A percentile compares a stretch with the other conserved stretches of the same genome.
These are phyloP conservation scores for Nephila pilipes DNA, from an alignment of 1,140 invertebrate species.

Conservation along the genomic window DNA sequence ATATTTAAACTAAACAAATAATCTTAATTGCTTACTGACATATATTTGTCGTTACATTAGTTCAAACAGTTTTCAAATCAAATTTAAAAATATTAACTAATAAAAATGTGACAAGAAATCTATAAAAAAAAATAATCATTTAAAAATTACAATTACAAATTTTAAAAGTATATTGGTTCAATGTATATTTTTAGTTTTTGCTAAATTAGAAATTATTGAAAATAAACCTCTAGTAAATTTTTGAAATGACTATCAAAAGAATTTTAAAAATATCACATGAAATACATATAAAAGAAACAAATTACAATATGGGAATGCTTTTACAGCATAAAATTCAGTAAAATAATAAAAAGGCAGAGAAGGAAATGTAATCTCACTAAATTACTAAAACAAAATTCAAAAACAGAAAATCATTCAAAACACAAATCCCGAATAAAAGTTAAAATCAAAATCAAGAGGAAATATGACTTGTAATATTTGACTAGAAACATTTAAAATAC, in stretches of 20 bases:
- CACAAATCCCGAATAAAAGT: background rate
- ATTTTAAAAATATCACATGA: constrained; percentile 10
- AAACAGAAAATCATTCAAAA: background rate
- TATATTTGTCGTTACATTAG: too few relatives aligned
- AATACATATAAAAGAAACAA: background rate
- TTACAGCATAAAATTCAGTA: background rate
- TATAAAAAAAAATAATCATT: too few relatives aligned
- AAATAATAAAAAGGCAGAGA: background rate
- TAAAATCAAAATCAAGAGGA: background rate
- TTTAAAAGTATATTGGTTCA: too few relatives aligned
- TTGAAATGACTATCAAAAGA: background rate
- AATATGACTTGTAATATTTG: background rate
- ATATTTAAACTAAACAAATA: too few relatives aligned
- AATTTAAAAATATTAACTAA: too few relatives aligned
- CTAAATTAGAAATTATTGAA: background rate
- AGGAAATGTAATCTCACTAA: background rate
- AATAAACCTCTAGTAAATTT: background rate
- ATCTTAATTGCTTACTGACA: too few relatives aligned
- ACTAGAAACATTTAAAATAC: background rate
- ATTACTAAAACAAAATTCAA: background rate
- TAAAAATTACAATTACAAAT: too few relatives aligned
- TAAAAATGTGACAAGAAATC: too few relatives aligned
- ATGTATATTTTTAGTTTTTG: background rate
- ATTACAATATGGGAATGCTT: background rate
- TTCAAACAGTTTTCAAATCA: too few relatives aligned